Evolutionary conservation across 2,888 invertebrate genomes (phyloP).

Genomic region (Tenodera sinensis): DNA sequence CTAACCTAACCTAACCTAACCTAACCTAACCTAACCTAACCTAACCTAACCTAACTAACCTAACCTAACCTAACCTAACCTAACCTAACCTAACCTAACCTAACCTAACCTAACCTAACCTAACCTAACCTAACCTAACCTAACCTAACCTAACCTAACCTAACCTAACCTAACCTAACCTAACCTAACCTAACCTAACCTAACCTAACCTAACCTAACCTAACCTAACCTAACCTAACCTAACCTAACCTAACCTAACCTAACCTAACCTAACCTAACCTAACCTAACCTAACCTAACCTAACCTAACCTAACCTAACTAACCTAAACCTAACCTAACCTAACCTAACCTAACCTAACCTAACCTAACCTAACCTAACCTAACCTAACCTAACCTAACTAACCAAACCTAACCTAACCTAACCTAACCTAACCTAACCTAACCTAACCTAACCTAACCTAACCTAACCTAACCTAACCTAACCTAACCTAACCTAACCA

Average conservation of each 20-base stretch:
- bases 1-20: slow-evolving; percentile 16
- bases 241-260: slow-evolving; percentile 30
- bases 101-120: slow-evolving; percentile 29
- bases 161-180: too few species aligned
- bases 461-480: slow-evolving; percentile 28
- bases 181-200: too few species aligned
- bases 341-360: slow-evolving; percentile 28
- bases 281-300: slow-evolving; percentile 16
- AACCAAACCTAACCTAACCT: slow-evolving; percentile 24
- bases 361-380: slow-evolving; percentile 25
- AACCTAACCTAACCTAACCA: slow-evolving; percentile 31
- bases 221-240: slow-evolving; percentile 34
- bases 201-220: background rate
- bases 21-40: too few species aligned
- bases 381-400: slow-evolving; percentile 21
- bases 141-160: slow-evolving; percentile 21
- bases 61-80: slow-evolving; percentile 34
- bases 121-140: background rate
- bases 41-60: slow-evolving; percentile 26
- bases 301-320: slow-evolving; percentile 15
- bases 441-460: slow-evolving; percentile 17
- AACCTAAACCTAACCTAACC: background rate
- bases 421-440: slow-evolving; percentile 1
- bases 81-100: slow-evolving; percentile 15
- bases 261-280: slow-evolving; percentile 12